Conservation (phyloP, 1,140 invertebrate species). For the Aphaenogaster floridana region DNA sequence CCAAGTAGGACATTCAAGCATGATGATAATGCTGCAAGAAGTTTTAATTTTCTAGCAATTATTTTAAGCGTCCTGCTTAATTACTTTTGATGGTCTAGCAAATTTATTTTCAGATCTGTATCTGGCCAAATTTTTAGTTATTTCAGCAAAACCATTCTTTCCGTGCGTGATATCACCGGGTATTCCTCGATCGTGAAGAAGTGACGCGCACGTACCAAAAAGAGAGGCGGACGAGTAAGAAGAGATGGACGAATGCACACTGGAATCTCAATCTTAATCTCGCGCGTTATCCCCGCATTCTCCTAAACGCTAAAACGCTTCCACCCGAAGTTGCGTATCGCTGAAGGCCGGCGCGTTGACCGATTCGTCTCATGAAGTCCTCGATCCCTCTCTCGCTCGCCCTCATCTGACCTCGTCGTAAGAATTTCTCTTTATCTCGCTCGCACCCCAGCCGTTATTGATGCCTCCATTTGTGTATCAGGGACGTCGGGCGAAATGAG, state of each 20-base stretch:
- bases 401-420: slow-evolving; percentile 50
- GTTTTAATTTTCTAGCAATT: too few species aligned
- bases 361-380: slow-evolving; percentile 67
- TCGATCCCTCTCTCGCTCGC: slow-evolving; percentile 45
- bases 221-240: neutral
- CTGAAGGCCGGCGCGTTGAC: slow-evolving; percentile 60
- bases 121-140: too few species aligned
- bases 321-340: slow-evolving; percentile 49
- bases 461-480: slow-evolving; percentile 85
- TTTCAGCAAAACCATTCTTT: too few species aligned
- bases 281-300: slow-evolving; percentile 71
- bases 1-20: too few species aligned
- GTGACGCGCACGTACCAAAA: neutral
- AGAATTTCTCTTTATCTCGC: slow-evolving; percentile 65
- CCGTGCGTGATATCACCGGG: slow-evolving; percentile 2
- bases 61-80: too few species aligned
- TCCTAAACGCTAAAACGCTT: slow-evolving; percentile 79
- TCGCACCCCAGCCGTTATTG: slow-evolving; percentile 75
- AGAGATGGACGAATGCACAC: neutral
- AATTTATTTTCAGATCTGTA: too few species aligned
- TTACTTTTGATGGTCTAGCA: too few species aligned
- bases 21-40: too few species aligned
- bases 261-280: slow-evolving; percentile 80
- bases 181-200: neutral
- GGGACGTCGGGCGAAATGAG: slow-evolving; percentile 80